phyloP scores from a whole-genome alignment of 2,888 invertebrate species.

The Cistogaster globosa region DNA sequence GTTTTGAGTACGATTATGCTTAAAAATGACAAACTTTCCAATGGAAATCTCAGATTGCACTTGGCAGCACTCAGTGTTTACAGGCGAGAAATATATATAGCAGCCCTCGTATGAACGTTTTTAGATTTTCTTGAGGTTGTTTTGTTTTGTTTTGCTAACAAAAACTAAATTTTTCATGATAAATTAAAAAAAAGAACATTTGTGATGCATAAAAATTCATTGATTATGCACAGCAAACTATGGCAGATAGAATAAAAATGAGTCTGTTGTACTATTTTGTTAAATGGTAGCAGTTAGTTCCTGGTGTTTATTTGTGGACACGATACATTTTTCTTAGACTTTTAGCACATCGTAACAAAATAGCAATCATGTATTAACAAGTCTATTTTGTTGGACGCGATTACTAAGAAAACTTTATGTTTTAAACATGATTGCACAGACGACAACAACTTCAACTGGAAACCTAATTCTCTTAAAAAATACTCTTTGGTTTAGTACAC shows the following conservation, averaged over 20 bases:
- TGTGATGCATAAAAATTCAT: constrained; percentile 67
- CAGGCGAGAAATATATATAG: too few relatives aligned
- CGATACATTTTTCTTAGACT: too few relatives aligned
- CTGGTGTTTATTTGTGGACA: constrained; percentile 26
- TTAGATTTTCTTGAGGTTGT: constrained; percentile 54
- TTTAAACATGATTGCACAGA: constrained; percentile 63
- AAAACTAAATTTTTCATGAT: constrained; percentile 49
- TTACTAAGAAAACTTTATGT: constrained; percentile 53
- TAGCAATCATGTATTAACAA: constrained; percentile 71
- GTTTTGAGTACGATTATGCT: too few relatives aligned
- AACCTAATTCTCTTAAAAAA: constrained; percentile 60
- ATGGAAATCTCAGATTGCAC: too few relatives aligned
- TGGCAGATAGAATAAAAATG: constrained; percentile 35
- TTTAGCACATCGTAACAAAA: too few relatives aligned
- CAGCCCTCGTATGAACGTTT: too few relatives aligned
- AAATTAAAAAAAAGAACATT: constrained; percentile 56
- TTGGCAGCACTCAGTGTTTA: too few relatives aligned
- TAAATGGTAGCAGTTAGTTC: not conserved
- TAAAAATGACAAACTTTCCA: too few relatives aligned
- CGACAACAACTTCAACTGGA: constrained; percentile 67
- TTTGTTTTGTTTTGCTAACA: constrained; percentile 62
- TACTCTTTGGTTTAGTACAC: not conserved
- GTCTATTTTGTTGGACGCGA: constrained; percentile 65
- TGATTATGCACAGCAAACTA: constrained; percentile 69
- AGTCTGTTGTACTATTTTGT: not conserved